Percentiles rank a stretch among this genome's conserved stretches.
phyloP scores from a whole-genome alignment of 1,140 invertebrate species.

The Trachymyrmex septentrionalis region DNA sequence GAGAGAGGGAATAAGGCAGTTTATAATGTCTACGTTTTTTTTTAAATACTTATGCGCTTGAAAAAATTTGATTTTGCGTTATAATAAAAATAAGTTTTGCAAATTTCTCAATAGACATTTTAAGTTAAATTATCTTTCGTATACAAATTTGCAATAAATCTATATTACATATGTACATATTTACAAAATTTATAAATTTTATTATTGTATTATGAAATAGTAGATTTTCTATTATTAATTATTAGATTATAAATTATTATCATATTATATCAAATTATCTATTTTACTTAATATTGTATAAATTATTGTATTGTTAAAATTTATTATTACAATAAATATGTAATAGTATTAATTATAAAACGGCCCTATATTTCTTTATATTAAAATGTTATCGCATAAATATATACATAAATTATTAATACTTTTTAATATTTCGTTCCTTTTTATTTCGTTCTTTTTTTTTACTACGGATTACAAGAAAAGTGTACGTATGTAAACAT shows the following conservation, averaged over 20 bases:
- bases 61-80: background rate
- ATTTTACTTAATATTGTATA: too few relatives aligned
- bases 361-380: background rate
- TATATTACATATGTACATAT: background rate
- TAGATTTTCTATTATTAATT: constrained; percentile 10
- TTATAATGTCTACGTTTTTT: background rate
- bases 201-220: background rate
- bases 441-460: background rate
- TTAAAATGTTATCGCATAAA: constrained; percentile 13
- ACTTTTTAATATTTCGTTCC: background rate
- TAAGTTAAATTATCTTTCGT: background rate
- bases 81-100: background rate
- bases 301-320: background rate
- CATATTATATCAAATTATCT: too few relatives aligned
- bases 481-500: background rate
- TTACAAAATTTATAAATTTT: background rate
- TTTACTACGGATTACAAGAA: background rate
- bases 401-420: background rate
- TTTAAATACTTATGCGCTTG: background rate
- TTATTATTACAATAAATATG: constrained; percentile 10
- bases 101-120: background rate
- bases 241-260: constrained; percentile 10
- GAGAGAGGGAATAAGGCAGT: background rate
- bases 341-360: background rate
- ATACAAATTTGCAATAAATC: constrained; percentile 15